These are phyloP conservation scores for Todiramphus saurophagus DNA, from an alignment of 2,113 vertebrate genomes.

Conservation along the genomic window DNA sequence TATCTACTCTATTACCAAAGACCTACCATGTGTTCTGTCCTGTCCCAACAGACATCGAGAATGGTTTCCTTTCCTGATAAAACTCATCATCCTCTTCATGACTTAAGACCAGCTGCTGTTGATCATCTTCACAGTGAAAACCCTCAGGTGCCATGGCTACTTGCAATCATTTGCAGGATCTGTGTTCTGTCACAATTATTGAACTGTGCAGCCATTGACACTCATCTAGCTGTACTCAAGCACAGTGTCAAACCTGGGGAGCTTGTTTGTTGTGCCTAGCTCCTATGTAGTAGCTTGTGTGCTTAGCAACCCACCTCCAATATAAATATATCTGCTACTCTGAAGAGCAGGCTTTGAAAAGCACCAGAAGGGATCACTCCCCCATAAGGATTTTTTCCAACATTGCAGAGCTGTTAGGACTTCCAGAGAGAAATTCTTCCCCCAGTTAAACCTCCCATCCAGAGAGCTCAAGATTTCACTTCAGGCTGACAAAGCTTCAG, in stretches of 20 bases:
- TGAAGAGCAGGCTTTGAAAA: conserved; percentile 43
- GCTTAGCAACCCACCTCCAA: conserved; percentile 61
- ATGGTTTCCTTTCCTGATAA: background rate
- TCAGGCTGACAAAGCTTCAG: background rate
- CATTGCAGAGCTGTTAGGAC: background rate
- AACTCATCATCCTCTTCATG: background rate
- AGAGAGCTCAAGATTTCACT: background rate
- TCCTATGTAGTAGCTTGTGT: conserved; percentile 29
- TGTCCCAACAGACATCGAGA: background rate
- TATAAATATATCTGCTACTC: conserved; percentile 56
- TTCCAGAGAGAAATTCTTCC: background rate
- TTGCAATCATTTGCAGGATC: background rate
- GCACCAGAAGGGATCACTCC: conserved; percentile 58
- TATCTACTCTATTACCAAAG: background rate
- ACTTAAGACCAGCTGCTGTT: background rate
- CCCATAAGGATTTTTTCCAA: conserved; percentile 37
- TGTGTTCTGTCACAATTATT: background rate
- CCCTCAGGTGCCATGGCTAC: background rate
- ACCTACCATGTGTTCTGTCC: background rate
- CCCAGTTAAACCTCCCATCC: background rate
- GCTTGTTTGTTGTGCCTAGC: conserved; percentile 56
- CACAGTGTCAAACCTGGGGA: background rate
- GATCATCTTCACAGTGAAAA: background rate
- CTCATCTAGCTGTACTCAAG: background rate
- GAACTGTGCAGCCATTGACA: background rate